phyloP scores from a whole-genome alignment of 2,797 vertebrate genomes.

The Manis crassicaudata region DNA sequence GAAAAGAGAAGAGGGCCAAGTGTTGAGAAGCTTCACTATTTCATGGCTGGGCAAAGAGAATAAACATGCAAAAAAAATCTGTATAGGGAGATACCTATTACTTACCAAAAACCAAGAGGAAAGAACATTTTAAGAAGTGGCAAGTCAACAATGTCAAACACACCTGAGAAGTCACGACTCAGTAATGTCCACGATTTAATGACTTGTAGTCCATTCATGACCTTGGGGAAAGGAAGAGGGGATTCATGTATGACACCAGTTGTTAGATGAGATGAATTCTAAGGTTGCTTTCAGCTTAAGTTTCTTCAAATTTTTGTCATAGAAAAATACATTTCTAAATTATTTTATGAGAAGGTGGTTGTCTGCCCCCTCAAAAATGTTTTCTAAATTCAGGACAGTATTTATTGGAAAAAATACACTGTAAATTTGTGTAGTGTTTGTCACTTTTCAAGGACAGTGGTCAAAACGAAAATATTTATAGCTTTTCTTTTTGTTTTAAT shows the following conservation, averaged over 20 bases:
- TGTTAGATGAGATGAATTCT: background rate
- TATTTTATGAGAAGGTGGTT: background rate
- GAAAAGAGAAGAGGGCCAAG: background rate
- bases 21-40: background rate
- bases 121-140: background rate
- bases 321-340: background rate
- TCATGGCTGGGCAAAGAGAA: background rate
- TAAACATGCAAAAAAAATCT: background rate
- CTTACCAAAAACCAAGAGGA: background rate
- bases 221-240: too few species aligned
- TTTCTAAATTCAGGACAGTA: background rate
- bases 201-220: background rate
- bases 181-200: background rate
- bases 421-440: background rate
- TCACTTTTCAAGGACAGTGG: background rate
- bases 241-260: background rate
- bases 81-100: background rate
- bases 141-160: background rate
- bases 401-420: background rate
- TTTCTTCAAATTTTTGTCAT: background rate
- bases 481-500: slow-evolving; percentile 8
- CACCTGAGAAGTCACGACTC: background rate
- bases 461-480: slow-evolving; percentile 39
- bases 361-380: background rate
- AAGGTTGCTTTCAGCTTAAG: background rate